phyloP scores from a whole-genome alignment of 1,140 invertebrate genomes.

The Anoplolepis gracilipes region DNA sequence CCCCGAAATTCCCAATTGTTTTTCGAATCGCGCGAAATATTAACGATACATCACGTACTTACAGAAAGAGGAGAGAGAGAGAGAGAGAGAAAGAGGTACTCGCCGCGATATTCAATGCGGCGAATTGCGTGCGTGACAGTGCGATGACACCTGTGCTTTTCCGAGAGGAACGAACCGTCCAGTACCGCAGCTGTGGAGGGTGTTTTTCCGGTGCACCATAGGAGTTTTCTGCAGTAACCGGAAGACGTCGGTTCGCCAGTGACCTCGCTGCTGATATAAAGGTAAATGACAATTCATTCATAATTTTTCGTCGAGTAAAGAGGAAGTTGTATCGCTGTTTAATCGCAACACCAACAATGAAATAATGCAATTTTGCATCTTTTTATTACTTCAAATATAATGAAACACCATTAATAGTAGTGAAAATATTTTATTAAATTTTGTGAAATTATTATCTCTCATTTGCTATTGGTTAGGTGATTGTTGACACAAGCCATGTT shows the following conservation, averaged over 20 bases:
- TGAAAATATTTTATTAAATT: background rate
- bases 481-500: background rate
- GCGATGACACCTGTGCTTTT: constrained; percentile 70
- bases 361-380: background rate
- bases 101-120: constrained; percentile 33
- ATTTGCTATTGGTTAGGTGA: background rate
- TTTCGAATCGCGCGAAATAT: constrained; percentile 61
- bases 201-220: constrained; percentile 46
- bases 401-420: background rate
- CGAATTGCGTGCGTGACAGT: constrained; percentile 60
- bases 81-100: background rate
- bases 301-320: background rate
- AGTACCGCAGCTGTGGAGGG: constrained; percentile 13
- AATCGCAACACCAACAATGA: background rate
- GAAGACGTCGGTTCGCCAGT: constrained; percentile 26
- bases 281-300: constrained; percentile 27
- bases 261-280: background rate
- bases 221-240: constrained; percentile 11
- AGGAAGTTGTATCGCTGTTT: background rate
- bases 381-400: background rate
- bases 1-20: constrained; percentile 75
- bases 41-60: constrained; percentile 41
- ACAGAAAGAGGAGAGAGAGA: background rate
- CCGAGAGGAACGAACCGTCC: constrained; percentile 44
- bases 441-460: background rate